Base-by-base conservation (phyloP, 2,113 vertebrate genomes). In the Circaetus gallicus region DNA sequence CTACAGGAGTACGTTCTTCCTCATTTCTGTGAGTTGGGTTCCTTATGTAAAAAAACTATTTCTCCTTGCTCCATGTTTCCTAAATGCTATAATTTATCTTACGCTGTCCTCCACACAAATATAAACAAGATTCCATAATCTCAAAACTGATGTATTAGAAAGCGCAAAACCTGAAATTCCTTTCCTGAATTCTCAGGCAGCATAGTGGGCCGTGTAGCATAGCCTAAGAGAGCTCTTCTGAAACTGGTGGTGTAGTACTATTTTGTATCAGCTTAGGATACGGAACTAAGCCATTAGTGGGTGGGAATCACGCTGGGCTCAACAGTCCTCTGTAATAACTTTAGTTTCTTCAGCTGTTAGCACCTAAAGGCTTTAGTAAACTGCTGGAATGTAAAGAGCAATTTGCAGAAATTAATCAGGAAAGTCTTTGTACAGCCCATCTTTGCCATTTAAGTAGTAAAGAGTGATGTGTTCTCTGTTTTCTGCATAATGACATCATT, bases 271-370 rank as follows among this genome's bases (percentile, higher is more conserved):
- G 9, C 16, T 81, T 66, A 28, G 49, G 43, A 47, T 59, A 43
- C 5, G 2, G 55, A 80, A 47, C n/a, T 49, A 79, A 91, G 36
- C 14, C 10, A 47, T n/a, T 42, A 45, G 4, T 45, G 43, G 11
- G 3, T 50, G 43, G 12, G 2, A 80, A 77, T 70, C 11, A 55
- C 7, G 13, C 0, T 1, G 24, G 7, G 13, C 2, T 11, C 10
- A 62, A 16, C 9, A 22, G 20, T 32, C 38, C 34, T 67, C 53
- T 77, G 38, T 45, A 78, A n/a, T 40, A 82, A 72, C 29, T 47
- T 65, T 14, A 63, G 16, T 36, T 82, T 83, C 31, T 89, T 90
- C 55, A 73, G 1, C n/a, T 96, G 26, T 77, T 62, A 70, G 18
- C 25, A 55, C 5, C 16, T 61, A 38, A 89, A 94, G 7, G 24